Evolutionary conservation across 2,888 invertebrate genomes (phyloP).

Genomic region (Euclidia mi): DNA sequence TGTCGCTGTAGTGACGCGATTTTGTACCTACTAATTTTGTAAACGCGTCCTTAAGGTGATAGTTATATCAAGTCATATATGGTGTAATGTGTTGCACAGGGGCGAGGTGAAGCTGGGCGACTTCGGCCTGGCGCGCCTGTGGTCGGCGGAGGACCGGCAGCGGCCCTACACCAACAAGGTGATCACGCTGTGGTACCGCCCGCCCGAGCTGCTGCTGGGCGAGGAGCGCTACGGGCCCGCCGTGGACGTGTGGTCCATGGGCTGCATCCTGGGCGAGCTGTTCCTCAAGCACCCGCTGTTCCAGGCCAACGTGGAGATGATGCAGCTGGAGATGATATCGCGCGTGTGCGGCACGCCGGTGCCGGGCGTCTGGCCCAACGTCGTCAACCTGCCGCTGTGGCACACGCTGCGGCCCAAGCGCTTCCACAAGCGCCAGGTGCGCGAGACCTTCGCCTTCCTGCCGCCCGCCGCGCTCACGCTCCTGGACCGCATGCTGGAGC

Average conservation of each 20-base stretch:
- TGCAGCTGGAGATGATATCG: conserved; percentile 98
- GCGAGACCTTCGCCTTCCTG: conserved; percentile 98
- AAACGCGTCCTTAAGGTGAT: no score
- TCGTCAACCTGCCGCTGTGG: conserved; percentile 97
- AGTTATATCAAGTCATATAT: background rate
- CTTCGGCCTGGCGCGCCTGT: conserved; percentile 98
- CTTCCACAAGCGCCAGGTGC: conserved; percentile 95
- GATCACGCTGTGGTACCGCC: conserved; percentile 99
- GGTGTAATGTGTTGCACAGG: conserved; percentile 83
- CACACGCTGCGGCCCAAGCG: conserved; percentile 97
- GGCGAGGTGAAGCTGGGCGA: conserved; percentile 99
- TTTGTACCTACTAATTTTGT: no score
- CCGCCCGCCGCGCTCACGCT: conserved; percentile 96
- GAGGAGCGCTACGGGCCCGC: conserved; percentile 99
- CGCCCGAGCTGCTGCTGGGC: conserved; percentile 98
- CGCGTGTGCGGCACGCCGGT: conserved; percentile 98
- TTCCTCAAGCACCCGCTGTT: conserved; percentile 99
- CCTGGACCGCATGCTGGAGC: conserved; percentile 98
- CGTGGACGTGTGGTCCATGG: conserved; percentile 99
- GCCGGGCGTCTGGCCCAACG: conserved; percentile 99
- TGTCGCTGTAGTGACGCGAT: no score
- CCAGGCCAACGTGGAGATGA: conserved; percentile 98
- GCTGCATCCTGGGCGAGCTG: conserved; percentile 99
- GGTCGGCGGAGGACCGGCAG: conserved; percentile 98
- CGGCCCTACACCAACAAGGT: conserved; percentile 99